phyloP scores from a whole-genome alignment of 2,113 vertebrate species.

The Vombatus ursinus region DNA sequence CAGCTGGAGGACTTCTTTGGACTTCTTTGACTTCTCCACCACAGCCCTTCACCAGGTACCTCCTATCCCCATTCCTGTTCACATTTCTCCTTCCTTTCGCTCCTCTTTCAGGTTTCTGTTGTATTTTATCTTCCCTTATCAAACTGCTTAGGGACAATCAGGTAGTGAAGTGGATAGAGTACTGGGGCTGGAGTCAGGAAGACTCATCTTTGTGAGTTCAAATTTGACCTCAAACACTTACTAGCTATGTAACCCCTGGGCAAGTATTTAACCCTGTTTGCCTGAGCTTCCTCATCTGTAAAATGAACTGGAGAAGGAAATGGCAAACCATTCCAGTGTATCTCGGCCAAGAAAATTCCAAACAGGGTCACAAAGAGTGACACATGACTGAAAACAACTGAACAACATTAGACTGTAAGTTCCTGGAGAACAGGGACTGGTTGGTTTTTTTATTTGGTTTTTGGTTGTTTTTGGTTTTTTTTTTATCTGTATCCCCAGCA shows the following conservation, averaged over 20 bases:
- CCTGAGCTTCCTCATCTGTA: background rate
- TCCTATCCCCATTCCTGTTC: background rate
- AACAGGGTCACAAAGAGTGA: background rate
- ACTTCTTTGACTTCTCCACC: background rate
- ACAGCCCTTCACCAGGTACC: background rate
- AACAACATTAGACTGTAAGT: background rate
- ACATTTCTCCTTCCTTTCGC: background rate
- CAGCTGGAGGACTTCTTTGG: background rate
- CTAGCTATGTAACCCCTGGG: background rate
- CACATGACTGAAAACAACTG: background rate
- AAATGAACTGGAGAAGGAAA: background rate
- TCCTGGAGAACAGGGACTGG: background rate
- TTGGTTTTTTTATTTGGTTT: background rate
- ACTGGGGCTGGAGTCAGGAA: background rate
- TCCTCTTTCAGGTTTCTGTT: background rate
- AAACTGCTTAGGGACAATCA: background rate
- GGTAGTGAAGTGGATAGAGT: background rate
- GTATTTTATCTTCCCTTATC: background rate
- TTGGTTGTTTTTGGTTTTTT: background rate
- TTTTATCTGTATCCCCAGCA: background rate
- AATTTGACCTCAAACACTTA: too few relatives aligned
- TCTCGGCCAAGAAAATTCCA: background rate
- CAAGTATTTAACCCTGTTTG: background rate
- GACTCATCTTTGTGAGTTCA: too few relatives aligned
- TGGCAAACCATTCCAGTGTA: background rate